These are phyloP conservation scores for Tuta absoluta DNA, from an alignment of 2,888 invertebrate species.

Conservation along the genomic window DNA sequence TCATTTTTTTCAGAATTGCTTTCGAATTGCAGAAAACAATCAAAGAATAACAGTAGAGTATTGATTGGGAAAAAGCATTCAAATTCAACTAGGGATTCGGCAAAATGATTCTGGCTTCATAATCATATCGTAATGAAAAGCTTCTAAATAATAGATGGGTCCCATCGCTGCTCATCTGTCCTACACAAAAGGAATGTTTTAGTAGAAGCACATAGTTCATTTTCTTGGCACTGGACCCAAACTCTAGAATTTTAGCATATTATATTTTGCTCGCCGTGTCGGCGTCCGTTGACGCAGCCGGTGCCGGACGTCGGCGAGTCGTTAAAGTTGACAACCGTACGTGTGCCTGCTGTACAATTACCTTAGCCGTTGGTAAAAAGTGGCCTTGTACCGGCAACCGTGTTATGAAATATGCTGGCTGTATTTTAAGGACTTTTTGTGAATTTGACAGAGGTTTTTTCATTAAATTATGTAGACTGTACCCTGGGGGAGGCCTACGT, in stretches of 20 bases:
- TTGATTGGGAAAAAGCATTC: too few species aligned
- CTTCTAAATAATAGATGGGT: too few species aligned
- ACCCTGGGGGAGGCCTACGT: too few species aligned
- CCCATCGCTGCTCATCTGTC: too few species aligned
- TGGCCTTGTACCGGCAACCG: background rate
- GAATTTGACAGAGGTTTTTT: background rate
- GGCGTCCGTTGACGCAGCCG: constrained; percentile 70
- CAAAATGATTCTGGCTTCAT: too few species aligned
- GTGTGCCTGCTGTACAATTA: constrained; percentile 17
- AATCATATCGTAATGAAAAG: too few species aligned
- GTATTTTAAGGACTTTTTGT: background rate
- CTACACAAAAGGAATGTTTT: too few species aligned
- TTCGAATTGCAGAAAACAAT: too few species aligned
- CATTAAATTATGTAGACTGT: background rate
- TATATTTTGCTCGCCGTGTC: background rate
- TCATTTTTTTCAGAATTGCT: too few species aligned
- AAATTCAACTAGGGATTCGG: too few species aligned
- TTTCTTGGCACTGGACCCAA: constrained; percentile 69
- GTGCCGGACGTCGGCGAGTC: constrained; percentile 38
- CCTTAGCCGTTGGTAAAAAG: background rate
- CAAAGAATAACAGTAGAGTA: too few species aligned
- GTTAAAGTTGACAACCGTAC: constrained; percentile 15
- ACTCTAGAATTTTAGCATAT: constrained; percentile 34
- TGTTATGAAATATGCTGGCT: background rate
- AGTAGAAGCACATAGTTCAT: constrained; percentile 46